Percentiles rank a stretch among this genome's conserved stretches.
Conservation (phyloP, 2,113 vertebrate species). For the Martes martes region DNA sequence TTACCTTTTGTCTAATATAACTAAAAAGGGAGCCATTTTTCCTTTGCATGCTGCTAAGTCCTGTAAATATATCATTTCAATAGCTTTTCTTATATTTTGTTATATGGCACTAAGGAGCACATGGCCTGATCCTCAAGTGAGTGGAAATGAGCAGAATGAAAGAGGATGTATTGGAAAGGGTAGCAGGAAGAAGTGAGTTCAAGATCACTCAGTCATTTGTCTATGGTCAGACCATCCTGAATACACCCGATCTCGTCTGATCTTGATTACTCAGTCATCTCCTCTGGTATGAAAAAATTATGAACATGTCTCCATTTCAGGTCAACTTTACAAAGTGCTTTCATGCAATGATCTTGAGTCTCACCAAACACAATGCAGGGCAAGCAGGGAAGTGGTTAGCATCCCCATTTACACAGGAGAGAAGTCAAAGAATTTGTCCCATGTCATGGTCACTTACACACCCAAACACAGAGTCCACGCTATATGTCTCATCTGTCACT, state of each 20-base stretch:
- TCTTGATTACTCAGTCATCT: not conserved
- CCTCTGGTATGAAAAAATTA: not conserved
- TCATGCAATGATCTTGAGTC: not conserved
- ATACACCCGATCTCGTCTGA: not conserved
- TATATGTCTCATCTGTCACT: not conserved
- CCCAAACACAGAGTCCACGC: not conserved
- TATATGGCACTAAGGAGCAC: not conserved
- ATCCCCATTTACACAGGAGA: not conserved
- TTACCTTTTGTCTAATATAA: not conserved
- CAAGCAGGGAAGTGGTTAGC: not conserved
- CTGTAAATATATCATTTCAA: not conserved
- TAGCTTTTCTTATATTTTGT: not conserved
- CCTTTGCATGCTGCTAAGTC: not conserved
- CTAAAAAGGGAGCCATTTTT: not conserved
- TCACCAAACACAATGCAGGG: fast-evolving
- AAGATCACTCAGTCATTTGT: not conserved
- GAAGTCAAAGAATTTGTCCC: not conserved
- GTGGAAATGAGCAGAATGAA: not conserved
- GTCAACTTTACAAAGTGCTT: not conserved
- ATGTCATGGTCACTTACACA: not conserved
- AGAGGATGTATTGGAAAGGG: not conserved
- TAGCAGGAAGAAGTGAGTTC: not conserved
- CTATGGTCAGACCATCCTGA: not conserved
- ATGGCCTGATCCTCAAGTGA: not conserved
- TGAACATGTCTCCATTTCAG: not conserved